Evolutionary conservation across 2,888 invertebrate genomes (phyloP).

Genomic region (Sminthurides aquaticus): DNA sequence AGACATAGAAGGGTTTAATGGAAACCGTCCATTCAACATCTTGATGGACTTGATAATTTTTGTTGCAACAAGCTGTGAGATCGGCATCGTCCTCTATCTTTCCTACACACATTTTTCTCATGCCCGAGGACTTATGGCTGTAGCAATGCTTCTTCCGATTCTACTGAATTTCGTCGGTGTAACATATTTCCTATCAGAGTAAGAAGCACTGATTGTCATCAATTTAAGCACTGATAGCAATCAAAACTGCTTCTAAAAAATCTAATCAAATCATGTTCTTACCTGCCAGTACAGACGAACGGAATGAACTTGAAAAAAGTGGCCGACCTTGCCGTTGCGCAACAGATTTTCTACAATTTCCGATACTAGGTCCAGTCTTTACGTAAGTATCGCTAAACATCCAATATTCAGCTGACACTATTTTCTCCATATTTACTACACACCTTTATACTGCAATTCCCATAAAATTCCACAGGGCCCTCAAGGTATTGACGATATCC

Average conservation of each 20-base stretch:
- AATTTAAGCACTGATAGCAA: no score
- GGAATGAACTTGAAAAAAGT: conserved; percentile 30
- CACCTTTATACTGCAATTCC: not conserved
- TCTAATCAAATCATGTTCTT: not conserved
- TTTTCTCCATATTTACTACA: conserved; percentile 7
- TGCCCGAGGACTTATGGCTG: conserved; percentile 27
- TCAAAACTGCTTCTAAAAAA: not conserved
- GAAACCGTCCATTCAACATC: conserved; percentile 16
- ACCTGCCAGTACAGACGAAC: conserved; percentile 30
- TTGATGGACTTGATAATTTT: conserved; percentile 32
- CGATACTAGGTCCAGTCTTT: conserved; percentile 39
- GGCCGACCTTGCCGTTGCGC: conserved; percentile 24
- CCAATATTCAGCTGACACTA: no score
- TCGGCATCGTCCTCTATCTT: conserved; percentile 34
- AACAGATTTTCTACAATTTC: conserved; percentile 39
- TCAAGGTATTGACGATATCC: conserved; percentile 33
- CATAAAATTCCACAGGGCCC: conserved; percentile 28
- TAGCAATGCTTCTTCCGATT: conserved; percentile 39
- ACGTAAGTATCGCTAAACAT: conserved; percentile 39
- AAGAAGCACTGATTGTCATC: conserved; percentile 12
- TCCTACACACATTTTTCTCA: conserved; percentile 28
- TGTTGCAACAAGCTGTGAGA: conserved; percentile 30
- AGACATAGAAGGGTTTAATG: conserved; percentile 11
- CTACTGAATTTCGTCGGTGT: conserved; percentile 40
- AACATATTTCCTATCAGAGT: conserved; percentile 42